These are phyloP conservation scores for Pocillopora verrucosa DNA, from an alignment of 64 coral and sea anemone species.

Conservation along the genomic window DNA sequence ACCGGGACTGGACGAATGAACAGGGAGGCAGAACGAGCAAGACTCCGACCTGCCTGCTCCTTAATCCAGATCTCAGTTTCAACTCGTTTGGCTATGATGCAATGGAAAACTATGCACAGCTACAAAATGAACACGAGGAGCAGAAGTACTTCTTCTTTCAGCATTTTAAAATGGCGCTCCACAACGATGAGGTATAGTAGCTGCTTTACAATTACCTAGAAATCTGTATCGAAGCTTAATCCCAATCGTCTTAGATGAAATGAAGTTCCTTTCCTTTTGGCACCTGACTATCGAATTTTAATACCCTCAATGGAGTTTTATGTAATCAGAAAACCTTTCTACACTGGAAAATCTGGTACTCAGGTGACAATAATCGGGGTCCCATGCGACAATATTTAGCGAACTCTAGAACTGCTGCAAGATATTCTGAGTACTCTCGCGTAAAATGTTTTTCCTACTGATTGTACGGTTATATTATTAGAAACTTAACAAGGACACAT, in stretches of 20 bases:
- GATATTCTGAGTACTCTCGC: too few relatives aligned
- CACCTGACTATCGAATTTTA: too few relatives aligned
- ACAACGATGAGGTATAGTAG: not conserved
- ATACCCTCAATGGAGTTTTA: too few relatives aligned
- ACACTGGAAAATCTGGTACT: too few relatives aligned
- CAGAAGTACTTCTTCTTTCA: constrained; percentile 10
- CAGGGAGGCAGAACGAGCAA: constrained; percentile 17
- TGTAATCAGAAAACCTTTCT: too few relatives aligned
- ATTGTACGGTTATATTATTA: not conserved
- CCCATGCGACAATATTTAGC: too few relatives aligned
- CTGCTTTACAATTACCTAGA: too few relatives aligned
- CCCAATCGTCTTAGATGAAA: too few relatives aligned
- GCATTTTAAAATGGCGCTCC: constrained; percentile 23
- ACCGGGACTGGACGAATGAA: constrained; percentile 29
- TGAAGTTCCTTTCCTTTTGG: too few relatives aligned
- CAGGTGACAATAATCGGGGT: too few relatives aligned
- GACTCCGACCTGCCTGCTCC: constrained; percentile 6
- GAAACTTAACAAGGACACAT: constrained; percentile 23
- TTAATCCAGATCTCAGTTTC: constrained; percentile 3
- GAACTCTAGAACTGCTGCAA: not conserved
- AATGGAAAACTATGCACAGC: constrained; percentile 24
- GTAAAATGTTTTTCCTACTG: not conserved
- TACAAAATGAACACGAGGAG: constrained; percentile 1
- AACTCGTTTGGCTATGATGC: constrained; percentile 36
- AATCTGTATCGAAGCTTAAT: too few relatives aligned